Conservation (phyloP, 2,113 vertebrate genomes). For the Notothenia coriiceps region DNA sequence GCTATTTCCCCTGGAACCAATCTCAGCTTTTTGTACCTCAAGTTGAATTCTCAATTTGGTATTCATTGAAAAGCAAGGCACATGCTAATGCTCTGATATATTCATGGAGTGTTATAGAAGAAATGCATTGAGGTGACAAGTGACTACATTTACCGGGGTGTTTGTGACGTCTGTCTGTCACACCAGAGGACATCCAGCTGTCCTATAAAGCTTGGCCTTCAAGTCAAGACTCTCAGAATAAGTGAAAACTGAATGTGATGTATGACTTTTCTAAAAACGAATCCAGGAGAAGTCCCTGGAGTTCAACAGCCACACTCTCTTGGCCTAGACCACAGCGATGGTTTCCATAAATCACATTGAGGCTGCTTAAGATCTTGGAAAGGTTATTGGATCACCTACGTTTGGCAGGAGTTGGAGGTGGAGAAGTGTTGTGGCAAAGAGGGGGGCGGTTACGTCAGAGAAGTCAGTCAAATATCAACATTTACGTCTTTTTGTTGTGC, state of each 20-base stretch:
- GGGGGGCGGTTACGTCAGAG: no score
- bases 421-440: no score
- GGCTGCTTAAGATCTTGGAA: background rate
- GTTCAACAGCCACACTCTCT: slow-evolving; percentile 1
- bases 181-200: slow-evolving; percentile 6
- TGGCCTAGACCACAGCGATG: background rate
- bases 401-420: no score
- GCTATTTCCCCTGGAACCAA: slow-evolving; percentile 29
- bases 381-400: no score
- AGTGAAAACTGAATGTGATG: slow-evolving; percentile 23
- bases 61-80: slow-evolving; percentile 20
- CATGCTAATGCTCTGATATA: slow-evolving; percentile 6
- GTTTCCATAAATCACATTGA: no score
- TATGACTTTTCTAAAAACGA: slow-evolving; percentile 6
- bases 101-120: slow-evolving; percentile 13
- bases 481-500: no score
- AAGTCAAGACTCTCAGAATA: slow-evolving; percentile 13
- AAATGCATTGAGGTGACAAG: slow-evolving; percentile 31
- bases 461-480: no score
- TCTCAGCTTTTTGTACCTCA: slow-evolving; percentile 18
- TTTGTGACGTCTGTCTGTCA: slow-evolving; percentile 9
- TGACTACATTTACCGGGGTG: slow-evolving; percentile 4
- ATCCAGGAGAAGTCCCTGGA: slow-evolving; percentile 20
- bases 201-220: slow-evolving; percentile 23
- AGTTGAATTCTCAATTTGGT: slow-evolving; percentile 23